These are phyloP conservation scores for Drosophila nr. perissopoda DNA, from an alignment of 2,888 invertebrate species.

Conservation along the genomic window DNA sequence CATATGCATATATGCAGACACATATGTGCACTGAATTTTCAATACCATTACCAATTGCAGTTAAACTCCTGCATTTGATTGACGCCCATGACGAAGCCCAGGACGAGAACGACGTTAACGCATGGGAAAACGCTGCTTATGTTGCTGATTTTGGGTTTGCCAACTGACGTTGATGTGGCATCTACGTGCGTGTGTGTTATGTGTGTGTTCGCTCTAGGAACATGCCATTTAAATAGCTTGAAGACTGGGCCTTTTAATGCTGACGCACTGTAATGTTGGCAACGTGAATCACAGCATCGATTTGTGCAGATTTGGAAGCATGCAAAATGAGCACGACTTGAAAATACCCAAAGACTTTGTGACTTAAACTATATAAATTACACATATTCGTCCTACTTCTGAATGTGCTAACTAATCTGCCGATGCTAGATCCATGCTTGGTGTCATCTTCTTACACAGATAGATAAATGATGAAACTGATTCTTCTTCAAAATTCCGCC, in stretches of 20 bases:
- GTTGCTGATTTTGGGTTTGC: slow-evolving; percentile 52
- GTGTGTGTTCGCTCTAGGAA: slow-evolving; percentile 20
- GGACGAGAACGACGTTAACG: slow-evolving; percentile 27
- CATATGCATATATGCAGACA: neutral
- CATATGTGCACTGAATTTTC: slow-evolving; percentile 30
- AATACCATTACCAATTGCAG: slow-evolving; percentile 56
- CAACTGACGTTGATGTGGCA: slow-evolving; percentile 51
- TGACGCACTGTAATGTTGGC: slow-evolving; percentile 26
- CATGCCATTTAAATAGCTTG: slow-evolving; percentile 48
- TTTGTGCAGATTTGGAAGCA: neutral
- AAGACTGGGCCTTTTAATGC: slow-evolving; percentile 42
- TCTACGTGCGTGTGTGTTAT: slow-evolving; percentile 15
- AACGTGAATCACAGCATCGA: slow-evolving; percentile 29
- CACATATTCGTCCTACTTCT: neutral
- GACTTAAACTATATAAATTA: neutral
- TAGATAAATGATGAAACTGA: neutral
- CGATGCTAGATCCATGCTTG: neutral
- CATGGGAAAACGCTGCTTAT: slow-evolving; percentile 25
- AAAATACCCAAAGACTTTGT: neutral
- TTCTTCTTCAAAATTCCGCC: neutral
- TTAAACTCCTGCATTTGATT: slow-evolving; percentile 61
- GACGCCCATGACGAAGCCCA: slow-evolving; percentile 40
- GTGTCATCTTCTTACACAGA: neutral
- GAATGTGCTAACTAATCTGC: neutral
- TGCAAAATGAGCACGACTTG: neutral